phyloP scores from a whole-genome alignment of 2,888 invertebrate genomes.

The Harpalus rubripes region DNA sequence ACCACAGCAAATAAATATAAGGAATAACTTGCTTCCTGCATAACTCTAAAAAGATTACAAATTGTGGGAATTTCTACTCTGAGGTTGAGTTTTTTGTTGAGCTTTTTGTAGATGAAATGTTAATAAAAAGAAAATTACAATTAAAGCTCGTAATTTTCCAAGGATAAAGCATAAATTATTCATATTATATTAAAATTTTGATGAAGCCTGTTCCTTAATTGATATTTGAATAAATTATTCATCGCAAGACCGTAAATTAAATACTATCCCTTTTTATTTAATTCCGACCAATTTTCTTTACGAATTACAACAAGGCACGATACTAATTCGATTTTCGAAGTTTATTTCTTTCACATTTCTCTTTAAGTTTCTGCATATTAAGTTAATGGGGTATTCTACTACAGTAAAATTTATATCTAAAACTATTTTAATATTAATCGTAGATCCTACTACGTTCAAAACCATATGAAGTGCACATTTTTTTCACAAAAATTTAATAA shows the following conservation, averaged over 20 bases:
- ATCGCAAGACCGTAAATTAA: neutral
- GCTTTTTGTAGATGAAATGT: too few species aligned
- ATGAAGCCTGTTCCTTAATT: conserved; percentile 21
- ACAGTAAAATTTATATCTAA: too few species aligned
- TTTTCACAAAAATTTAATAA: too few species aligned
- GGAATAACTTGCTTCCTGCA: neutral
- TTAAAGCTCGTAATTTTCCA: conserved; percentile 4
- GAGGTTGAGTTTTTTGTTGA: neutral
- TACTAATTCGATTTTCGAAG: neutral
- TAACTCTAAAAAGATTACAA: neutral
- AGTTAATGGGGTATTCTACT: too few species aligned
- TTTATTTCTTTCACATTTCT: neutral
- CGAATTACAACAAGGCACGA: neutral
- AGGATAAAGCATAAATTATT: conserved; percentile 2
- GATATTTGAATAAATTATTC: conserved; percentile 22
- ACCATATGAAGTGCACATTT: too few species aligned
- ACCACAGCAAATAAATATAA: conserved; percentile 16
- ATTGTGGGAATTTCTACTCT: neutral
- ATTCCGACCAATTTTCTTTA: conserved; percentile 4
- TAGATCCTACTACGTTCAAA: too few species aligned
- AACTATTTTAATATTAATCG: too few species aligned
- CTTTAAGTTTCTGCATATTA: too few species aligned
- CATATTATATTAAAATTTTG: conserved; percentile 16
- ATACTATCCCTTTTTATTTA: neutral
- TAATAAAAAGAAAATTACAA: conserved; percentile 6